Evolutionary conservation across 2,888 invertebrate genomes (phyloP).

Genomic region (Yponomeuta cagnagella): DNA sequence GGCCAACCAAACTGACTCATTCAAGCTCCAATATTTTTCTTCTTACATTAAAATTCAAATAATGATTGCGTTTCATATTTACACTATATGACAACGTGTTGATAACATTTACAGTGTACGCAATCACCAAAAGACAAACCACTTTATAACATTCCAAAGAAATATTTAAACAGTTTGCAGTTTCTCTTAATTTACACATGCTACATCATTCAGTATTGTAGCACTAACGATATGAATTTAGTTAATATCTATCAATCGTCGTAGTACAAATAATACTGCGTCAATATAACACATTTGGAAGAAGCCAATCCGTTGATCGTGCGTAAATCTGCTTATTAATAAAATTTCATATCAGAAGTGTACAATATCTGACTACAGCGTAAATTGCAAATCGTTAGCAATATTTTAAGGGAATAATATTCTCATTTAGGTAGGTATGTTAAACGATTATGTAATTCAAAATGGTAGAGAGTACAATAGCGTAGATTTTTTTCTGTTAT

Average conservation of each 20-base stretch:
- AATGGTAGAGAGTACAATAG: too few species aligned
- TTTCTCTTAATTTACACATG: constrained; percentile 3
- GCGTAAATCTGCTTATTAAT: not conserved
- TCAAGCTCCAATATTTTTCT: not conserved
- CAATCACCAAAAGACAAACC: constrained; percentile 3
- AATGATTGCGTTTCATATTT: constrained; percentile 32
- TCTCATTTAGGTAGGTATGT: too few species aligned
- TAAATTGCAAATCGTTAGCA: too few species aligned
- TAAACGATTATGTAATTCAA: too few species aligned
- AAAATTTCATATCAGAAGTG: constrained; percentile 8
- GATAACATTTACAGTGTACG: constrained; percentile 34
- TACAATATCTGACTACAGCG: constrained; percentile 5
- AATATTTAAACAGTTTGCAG: not conserved
- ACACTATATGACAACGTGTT: constrained; percentile 37
- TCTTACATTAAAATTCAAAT: constrained; percentile 6
- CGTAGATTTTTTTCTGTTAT: too few species aligned
- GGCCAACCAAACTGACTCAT: constrained; percentile 1
- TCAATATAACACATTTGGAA: constrained; percentile 2
- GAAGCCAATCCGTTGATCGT: not conserved
- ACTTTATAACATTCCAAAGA: not conserved
- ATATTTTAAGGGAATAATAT: too few species aligned
- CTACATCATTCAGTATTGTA: constrained; percentile 16
- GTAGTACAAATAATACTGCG: constrained; percentile 19
- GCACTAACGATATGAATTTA: constrained; percentile 22
- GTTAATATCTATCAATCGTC: constrained; percentile 19